phyloP scores from a whole-genome alignment of 1,140 invertebrate species.

The Anastatus disparis region DNA sequence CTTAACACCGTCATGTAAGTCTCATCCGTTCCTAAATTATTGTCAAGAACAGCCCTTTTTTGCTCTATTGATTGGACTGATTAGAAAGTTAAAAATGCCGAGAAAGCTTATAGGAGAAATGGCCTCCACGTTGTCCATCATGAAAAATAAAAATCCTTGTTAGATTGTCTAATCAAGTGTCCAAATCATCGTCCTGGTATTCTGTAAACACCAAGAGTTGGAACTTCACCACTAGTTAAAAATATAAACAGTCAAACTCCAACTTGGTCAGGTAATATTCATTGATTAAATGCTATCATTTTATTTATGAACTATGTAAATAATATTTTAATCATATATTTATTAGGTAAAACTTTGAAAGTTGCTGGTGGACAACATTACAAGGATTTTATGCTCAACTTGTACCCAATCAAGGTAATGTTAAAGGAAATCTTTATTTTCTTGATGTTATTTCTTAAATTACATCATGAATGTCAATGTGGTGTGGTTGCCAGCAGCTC shows the following conservation, averaged over 20 bases:
- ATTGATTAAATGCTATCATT: too few species aligned
- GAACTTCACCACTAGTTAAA: conserved; percentile 64
- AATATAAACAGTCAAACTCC: conserved; percentile 54
- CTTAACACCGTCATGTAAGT: too few species aligned
- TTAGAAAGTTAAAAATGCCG: conserved; percentile 78
- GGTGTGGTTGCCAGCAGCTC: conserved; percentile 88
- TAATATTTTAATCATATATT: too few species aligned
- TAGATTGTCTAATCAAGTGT: conserved; percentile 61
- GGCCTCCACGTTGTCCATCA: conserved; percentile 75
- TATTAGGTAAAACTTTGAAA: conserved; percentile 64
- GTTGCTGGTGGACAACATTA: conserved; percentile 63
- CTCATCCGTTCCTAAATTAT: too few species aligned
- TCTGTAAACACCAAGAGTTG: conserved; percentile 59
- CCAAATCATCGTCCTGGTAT: conserved; percentile 55
- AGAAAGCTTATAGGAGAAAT: conserved; percentile 82
- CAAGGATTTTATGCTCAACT: conserved; percentile 70
- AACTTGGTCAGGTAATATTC: conserved; percentile 55
- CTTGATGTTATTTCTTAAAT: too few species aligned
- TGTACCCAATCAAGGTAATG: conserved; percentile 69
- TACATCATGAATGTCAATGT: conserved; percentile 90
- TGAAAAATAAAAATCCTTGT: conserved; percentile 73
- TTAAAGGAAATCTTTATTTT: conserved; percentile 72
- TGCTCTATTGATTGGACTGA: too few species aligned
- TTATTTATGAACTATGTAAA: too few species aligned
- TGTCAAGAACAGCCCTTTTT: too few species aligned